Conservation (phyloP, 1,140 invertebrate species). For the Vollenhovia emeryi region DNA sequence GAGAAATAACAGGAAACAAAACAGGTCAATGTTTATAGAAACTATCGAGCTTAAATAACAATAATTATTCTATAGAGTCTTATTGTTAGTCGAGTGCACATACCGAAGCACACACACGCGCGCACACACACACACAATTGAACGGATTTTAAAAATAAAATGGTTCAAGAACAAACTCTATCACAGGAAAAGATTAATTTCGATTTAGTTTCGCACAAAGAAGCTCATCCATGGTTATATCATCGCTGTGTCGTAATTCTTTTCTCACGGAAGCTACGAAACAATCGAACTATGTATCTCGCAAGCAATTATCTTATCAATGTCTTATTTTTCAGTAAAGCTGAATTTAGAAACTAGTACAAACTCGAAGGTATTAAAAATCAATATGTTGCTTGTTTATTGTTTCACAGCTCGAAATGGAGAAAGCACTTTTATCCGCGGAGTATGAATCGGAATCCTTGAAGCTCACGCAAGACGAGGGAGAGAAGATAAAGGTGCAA, state of each 20-base stretch:
- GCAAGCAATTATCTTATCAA: not conserved
- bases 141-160: not conserved
- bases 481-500: conserved; percentile 89
- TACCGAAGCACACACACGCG: too few species aligned
- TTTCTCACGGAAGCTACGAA: not conserved
- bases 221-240: not conserved
- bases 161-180: not conserved
- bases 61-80: not conserved
- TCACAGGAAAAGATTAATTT: not conserved
- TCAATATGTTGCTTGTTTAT: not conserved
- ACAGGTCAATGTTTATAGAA: not conserved
- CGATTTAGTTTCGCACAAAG: not conserved
- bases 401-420: conserved; percentile 91
- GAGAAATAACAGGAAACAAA: not conserved
- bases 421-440: conserved; percentile 92
- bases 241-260: not conserved
- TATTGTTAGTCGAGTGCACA: not conserved
- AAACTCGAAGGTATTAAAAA: not conserved
- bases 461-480: conserved; percentile 89
- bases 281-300: not conserved
- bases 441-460: conserved; percentile 92
- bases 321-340: not conserved
- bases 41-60: not conserved
- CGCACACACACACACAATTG: not conserved
- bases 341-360: not conserved